A percentile compares a stretch with the other conserved stretches of the same genome.
These are phyloP conservation scores for Drosophila barbarae DNA, from an alignment of 2,888 invertebrate genomes.

Conservation along the genomic window DNA sequence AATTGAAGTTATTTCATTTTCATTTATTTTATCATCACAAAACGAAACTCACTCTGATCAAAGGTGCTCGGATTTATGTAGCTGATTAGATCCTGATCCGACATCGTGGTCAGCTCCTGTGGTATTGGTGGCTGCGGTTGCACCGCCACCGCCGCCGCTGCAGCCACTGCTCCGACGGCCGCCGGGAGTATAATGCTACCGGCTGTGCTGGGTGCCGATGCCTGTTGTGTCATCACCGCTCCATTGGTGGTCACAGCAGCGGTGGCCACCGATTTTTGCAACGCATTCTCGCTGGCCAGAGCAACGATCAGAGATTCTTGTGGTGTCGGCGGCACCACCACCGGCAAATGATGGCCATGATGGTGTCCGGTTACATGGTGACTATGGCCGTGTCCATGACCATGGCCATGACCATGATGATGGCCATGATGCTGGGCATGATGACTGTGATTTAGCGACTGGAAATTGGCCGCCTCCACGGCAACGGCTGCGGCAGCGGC, in stretches of 20 bases:
- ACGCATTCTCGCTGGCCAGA: constrained; percentile 76
- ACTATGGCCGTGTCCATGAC: constrained; percentile 36
- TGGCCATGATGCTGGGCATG: constrained; percentile 25
- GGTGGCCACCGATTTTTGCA: constrained; percentile 77
- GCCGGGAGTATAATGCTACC: constrained; percentile 66
- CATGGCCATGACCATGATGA: constrained; percentile 15
- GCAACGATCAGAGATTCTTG: constrained; percentile 80
- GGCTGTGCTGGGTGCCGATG: constrained; percentile 58
- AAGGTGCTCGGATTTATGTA: constrained; percentile 94
- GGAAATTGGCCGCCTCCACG: constrained; percentile 49
- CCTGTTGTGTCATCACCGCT: constrained; percentile 75
- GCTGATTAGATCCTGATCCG: constrained; percentile 91
- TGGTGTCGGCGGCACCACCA: constrained; percentile 67
- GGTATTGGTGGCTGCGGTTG: constrained; percentile 82
- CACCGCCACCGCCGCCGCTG: constrained; percentile 77
- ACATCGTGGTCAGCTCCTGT: constrained; percentile 89
- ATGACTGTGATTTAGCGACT: constrained; percentile 26
- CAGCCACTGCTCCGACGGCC: constrained; percentile 65
- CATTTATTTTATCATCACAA: neutral
- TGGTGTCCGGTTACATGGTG: constrained; percentile 36
- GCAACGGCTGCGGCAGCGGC: constrained; percentile 47
- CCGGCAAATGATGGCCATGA: constrained; percentile 56
- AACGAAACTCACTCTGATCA: constrained; percentile 85
- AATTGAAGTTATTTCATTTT: neutral
- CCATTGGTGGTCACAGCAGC: constrained; percentile 75